Evolutionary conservation across 2,113 vertebrate species (phyloP), one percentile per base, ranked within the genome.

Genomic region (Abramis brama): DNA sequence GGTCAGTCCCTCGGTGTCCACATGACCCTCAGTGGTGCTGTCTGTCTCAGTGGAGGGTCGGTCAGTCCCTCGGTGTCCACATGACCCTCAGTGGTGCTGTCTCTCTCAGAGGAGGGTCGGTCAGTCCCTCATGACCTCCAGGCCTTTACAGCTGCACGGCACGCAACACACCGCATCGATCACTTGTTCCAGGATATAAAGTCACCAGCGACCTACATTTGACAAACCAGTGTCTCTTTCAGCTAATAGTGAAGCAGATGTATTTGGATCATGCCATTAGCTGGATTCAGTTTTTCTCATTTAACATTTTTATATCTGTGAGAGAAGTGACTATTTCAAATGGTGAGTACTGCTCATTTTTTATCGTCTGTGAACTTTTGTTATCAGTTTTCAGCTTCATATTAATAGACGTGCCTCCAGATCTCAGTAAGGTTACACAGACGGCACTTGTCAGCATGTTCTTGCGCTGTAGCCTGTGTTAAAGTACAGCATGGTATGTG

Each of bases 121-220:
- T 36, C 36, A 36, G 5, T 36, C 33, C 33, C 33, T 39, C 39
- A 39, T 39, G 90, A 88, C 86, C 45, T 0, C n/a, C n/a, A 30
- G 71, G 52, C 25, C 47, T 94, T 88, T 83, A 76, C 94, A 39
- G 17, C 1, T 19, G 17, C 33, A 23, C 19, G 4, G 8, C 55
- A 57, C 19, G 19, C 36, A 71, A 43, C 36, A 23, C 1, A 83
- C 86, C 66, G 11, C 39, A 95, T 95, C 82, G 93, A 95, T 94
- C 94, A 90, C 17, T 55, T 59, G 13, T 81, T 70, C n/a, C 70
- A 11, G 87, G 4, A 82, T 91, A 89, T 87, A 12, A 91, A 92
- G 64, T 86, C 73, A 74, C 59, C 36, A 43, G 70, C 1, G 70
- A 73, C 88, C 52, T 36, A 36, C 19, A 43, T 79, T n/a, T 45